Conservation (phyloP, 1,140 invertebrate species). For the Drosophila trapezifrons region DNA sequence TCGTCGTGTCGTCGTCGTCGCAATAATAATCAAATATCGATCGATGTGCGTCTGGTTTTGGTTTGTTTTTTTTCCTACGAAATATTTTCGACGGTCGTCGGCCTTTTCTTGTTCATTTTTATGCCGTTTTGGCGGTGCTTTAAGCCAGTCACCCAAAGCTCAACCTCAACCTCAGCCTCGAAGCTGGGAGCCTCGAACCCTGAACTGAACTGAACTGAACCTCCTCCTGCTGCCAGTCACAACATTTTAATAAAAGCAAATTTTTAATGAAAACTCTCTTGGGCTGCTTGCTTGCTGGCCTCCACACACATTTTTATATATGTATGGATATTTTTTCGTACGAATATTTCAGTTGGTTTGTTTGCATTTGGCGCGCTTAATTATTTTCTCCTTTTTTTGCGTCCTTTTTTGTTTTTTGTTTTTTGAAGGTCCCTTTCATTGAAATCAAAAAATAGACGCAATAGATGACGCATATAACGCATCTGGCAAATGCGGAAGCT, state of each 20-base stretch:
- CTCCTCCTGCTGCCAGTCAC: conserved; percentile 14
- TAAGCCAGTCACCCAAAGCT: conserved; percentile 22
- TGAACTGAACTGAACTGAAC: neutral
- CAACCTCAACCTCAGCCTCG: conserved; percentile 1
- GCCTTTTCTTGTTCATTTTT: conserved; percentile 52
- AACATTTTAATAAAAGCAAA: conserved; percentile 55
- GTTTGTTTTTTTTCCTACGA: conserved; percentile 51
- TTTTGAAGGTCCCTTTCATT: conserved; percentile 33
- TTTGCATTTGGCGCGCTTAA: conserved; percentile 53
- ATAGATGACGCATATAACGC: conserved; percentile 77
- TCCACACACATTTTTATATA: neutral
- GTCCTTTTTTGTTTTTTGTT: conserved; percentile 9
- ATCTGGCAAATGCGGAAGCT: conserved; percentile 48
- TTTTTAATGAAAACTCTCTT: conserved; percentile 63
- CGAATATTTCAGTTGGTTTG: conserved; percentile 40
- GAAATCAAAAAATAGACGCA: conserved; percentile 70
- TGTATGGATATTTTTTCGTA: conserved; percentile 13
- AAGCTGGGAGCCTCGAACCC: conserved; percentile 12
- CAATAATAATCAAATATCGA: conserved; percentile 84
- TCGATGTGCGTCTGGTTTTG: conserved; percentile 80
- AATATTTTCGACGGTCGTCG: conserved; percentile 66
- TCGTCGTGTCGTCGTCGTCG: conserved; percentile 45
- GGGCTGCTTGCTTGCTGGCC: conserved; percentile 15
- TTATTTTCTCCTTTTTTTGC: conserved; percentile 42
- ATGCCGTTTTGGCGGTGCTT: conserved; percentile 31